Conservation (phyloP, 1,140 invertebrate species). For the Scaptomyza pallida region DNA sequence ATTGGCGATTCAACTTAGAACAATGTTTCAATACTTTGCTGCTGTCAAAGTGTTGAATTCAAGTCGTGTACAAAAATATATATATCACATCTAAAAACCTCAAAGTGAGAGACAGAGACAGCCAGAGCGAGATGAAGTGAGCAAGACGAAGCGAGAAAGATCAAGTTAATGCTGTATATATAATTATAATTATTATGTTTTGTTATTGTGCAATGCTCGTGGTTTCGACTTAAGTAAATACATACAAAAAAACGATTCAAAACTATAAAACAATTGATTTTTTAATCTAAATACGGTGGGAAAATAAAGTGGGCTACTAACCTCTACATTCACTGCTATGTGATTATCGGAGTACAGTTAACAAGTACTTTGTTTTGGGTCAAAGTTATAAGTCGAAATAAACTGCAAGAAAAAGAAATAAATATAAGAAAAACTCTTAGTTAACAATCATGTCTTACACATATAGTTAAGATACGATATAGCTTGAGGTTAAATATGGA, state of each 20-base stretch:
- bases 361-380: no score
- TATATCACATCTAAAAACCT: not conserved
- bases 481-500: no score
- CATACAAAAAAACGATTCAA: slow-evolving; percentile 47
- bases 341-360: no score
- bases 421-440: slow-evolving; percentile 3
- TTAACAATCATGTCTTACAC: no score
- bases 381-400: not conserved
- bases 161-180: slow-evolving; percentile 59
- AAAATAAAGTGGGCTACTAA: not conserved
- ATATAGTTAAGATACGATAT: no score
- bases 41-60: slow-evolving; percentile 60
- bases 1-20: slow-evolving; percentile 35
- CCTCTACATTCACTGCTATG: no score
- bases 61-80: slow-evolving; percentile 36
- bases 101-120: slow-evolving; percentile 31
- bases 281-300: slow-evolving; percentile 4
- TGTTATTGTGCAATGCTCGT: slow-evolving; percentile 52
- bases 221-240: slow-evolving; percentile 68
- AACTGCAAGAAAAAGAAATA: not conserved
- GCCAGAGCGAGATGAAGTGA: slow-evolving; percentile 38
- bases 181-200: slow-evolving; percentile 53
- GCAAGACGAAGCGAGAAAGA: slow-evolving; percentile 45
- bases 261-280: slow-evolving; percentile 25
- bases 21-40: slow-evolving; percentile 60